Percentiles rank a stretch among this genome's conserved stretches.
These are phyloP conservation scores for Thera obeliscata DNA, from an alignment of 2,888 invertebrate species.

Conservation along the genomic window DNA sequence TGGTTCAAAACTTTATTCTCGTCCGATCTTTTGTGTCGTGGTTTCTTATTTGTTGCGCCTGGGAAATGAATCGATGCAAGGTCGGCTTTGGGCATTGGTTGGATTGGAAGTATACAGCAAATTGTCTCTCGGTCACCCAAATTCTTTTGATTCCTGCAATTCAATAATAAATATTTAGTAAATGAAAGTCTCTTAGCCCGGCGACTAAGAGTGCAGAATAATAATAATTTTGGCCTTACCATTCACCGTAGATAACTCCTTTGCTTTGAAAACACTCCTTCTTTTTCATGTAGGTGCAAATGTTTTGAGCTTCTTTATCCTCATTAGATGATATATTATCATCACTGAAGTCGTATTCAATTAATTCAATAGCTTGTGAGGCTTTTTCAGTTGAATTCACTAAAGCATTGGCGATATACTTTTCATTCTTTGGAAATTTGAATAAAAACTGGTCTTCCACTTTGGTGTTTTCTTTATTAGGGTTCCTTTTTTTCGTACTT, in stretches of 20 bases:
- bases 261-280: conserved; percentile 56
- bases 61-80: conserved; percentile 48
- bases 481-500: conserved; percentile 16
- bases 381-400: conserved; percentile 22
- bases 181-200: background rate
- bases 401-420: conserved; percentile 11
- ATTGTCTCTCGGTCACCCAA: conserved; percentile 44
- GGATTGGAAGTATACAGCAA: conserved; percentile 63
- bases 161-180: conserved; percentile 4
- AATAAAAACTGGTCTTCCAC: conserved; percentile 36
- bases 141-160: conserved; percentile 44
- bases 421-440: conserved; percentile 36
- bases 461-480: conserved; percentile 22
- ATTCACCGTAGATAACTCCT: conserved; percentile 54
- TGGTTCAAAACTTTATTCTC: conserved; percentile 56
- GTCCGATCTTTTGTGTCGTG: conserved; percentile 51
- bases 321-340: conserved; percentile 20
- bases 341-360: conserved; percentile 7
- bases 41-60: conserved; percentile 35
- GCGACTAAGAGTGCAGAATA: background rate
- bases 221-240: conserved; percentile 12
- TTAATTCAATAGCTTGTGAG: background rate
- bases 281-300: conserved; percentile 55
- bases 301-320: conserved; percentile 34
- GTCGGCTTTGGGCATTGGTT: conserved; percentile 28